Evolutionary conservation across 2,888 invertebrate species (phyloP).

Genomic region (Lasioglossum leucozonium): DNA sequence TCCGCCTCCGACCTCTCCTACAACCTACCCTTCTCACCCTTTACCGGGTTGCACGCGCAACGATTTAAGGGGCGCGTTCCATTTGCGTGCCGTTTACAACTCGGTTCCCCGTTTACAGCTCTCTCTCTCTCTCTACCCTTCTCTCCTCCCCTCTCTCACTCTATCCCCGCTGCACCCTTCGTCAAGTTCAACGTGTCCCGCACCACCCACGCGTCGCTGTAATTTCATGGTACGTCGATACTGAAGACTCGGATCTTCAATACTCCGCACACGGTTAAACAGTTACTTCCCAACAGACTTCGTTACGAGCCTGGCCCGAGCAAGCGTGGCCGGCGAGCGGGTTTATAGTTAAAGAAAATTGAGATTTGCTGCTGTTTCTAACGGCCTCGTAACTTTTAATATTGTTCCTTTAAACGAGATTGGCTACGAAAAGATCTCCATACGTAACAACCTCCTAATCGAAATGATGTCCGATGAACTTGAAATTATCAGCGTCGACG

Average conservation of each 20-base stretch:
- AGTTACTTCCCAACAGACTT: too few relatives aligned
- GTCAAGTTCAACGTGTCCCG: constrained; percentile 36
- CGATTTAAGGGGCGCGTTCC: constrained; percentile 72
- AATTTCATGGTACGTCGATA: constrained; percentile 37
- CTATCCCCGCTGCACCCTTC: constrained; percentile 23
- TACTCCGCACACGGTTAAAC: too few relatives aligned
- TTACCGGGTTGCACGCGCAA: constrained; percentile 25
- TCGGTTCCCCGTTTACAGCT: constrained; percentile 60
- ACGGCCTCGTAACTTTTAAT: too few relatives aligned
- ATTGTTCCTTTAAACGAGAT: too few relatives aligned
- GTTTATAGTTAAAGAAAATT: too few relatives aligned
- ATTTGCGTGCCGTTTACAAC: constrained; percentile 73
- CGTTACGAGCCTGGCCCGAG: too few relatives aligned
- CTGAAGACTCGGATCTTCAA: neutral
- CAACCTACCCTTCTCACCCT: neutral
- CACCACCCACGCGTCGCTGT: neutral
- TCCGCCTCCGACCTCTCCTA: neutral
- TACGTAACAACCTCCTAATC: too few relatives aligned
- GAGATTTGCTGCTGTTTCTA: too few relatives aligned
- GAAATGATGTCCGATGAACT: constrained; percentile 25
- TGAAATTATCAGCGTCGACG: constrained; percentile 18
- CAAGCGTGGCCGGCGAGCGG: too few relatives aligned
- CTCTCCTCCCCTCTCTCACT: too few relatives aligned
- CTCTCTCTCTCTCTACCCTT: neutral
- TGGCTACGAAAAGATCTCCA: too few relatives aligned